These are phyloP conservation scores for Sclerurus mexicanus DNA, from an alignment of 2,113 vertebrate genomes.

Conservation along the genomic window DNA sequence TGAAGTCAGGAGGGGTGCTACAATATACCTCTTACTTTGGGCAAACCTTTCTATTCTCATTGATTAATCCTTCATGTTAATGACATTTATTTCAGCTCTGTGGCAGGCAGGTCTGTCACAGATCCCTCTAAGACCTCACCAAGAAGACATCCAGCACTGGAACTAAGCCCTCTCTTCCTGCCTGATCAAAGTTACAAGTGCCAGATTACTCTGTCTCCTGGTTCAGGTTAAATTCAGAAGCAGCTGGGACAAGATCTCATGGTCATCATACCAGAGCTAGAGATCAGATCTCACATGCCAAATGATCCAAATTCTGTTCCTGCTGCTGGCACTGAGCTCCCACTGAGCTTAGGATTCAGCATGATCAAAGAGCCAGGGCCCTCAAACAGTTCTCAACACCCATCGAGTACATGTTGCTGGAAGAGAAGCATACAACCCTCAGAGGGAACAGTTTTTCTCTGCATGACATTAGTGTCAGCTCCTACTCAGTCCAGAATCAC, in stretches of 20 bases:
- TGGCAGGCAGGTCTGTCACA: neutral
- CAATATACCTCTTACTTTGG: neutral
- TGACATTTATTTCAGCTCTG: neutral
- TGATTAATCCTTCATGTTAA: neutral
- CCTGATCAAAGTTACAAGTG: neutral
- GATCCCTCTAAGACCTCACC: neutral
- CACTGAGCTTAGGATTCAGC: neutral
- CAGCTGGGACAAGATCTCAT: neutral
- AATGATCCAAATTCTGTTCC: neutral
- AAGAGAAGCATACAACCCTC: neutral
- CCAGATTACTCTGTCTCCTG: neutral
- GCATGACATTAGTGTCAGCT: neutral
- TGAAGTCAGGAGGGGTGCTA: neutral
- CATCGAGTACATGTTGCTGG: rapidly evolving
- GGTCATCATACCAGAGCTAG: neutral
- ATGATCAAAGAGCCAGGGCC: neutral
- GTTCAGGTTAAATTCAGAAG: neutral
- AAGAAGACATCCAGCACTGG: neutral
- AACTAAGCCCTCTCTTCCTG: neutral
- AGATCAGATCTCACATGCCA: neutral
- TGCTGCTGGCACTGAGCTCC: neutral
- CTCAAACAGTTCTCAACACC: neutral
- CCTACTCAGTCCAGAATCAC: neutral
- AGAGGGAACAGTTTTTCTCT: neutral
- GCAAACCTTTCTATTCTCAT: neutral